Percentiles rank a stretch among this genome's conserved stretches.
These are phyloP conservation scores for Lanius collurio DNA, from an alignment of 2,113 vertebrate species.

Conservation along the genomic window DNA sequence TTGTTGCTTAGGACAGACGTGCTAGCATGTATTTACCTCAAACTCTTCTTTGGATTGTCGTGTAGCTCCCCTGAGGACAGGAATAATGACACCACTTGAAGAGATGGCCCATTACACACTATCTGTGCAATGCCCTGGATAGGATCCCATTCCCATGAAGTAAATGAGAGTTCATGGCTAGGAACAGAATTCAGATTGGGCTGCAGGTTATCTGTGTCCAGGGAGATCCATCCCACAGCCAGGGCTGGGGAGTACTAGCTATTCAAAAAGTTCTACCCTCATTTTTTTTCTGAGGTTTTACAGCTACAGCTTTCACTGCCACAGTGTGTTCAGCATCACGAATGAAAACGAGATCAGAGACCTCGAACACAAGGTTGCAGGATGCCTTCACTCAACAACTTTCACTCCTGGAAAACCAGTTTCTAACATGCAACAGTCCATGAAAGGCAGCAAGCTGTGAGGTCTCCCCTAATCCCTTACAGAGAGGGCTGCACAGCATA, in stretches of 20 bases:
- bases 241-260: not conserved
- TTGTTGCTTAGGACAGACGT: not conserved
- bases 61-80: not conserved
- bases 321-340: accelerated
- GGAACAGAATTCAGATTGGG: not conserved
- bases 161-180: not conserved
- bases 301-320: not conserved
- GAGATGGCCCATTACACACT: not conserved
- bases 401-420: not conserved
- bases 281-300: not conserved
- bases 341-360: not conserved
- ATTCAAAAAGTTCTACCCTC: not conserved
- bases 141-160: not conserved
- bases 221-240: not conserved
- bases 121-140: not conserved
- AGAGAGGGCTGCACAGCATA: not conserved
- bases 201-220: not conserved
- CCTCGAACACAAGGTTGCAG: not conserved
- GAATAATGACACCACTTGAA: not conserved
- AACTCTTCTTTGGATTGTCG: not conserved
- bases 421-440: not conserved
- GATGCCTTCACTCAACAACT: not conserved
- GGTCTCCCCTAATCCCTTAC: not conserved
- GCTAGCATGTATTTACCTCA: not conserved
- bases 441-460: not conserved